These are phyloP conservation scores for Cranoglanis bouderius DNA, from an alignment of 2,113 vertebrate species.

Conservation along the genomic window DNA sequence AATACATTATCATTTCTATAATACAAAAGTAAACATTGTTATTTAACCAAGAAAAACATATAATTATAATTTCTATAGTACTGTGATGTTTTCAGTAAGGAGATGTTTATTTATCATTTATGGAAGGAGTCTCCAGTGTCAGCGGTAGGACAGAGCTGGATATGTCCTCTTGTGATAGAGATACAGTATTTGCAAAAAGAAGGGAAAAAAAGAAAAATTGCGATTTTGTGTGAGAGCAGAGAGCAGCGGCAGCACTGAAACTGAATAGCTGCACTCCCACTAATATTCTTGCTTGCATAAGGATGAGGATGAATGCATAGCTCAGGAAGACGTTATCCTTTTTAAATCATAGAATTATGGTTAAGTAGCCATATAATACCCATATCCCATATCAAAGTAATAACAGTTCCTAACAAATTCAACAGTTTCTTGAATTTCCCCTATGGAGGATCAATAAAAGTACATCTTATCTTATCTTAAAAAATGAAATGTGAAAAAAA, in stretches of 20 bases:
- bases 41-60: background rate
- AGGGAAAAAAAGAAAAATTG: background rate
- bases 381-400: background rate
- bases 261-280: background rate
- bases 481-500: background rate
- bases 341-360: background rate
- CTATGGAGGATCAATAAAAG: no score
- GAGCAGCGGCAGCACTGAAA: background rate
- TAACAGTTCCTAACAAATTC: background rate
- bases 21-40: background rate
- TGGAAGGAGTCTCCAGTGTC: background rate
- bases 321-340: background rate
- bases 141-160: background rate
- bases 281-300: background rate
- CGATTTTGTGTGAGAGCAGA: background rate
- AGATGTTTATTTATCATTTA: background rate
- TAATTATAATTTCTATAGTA: background rate
- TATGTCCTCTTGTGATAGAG: background rate
- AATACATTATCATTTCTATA: background rate
- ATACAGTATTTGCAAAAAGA: background rate
- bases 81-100: background rate
- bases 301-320: background rate
- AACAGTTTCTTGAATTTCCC: no score
- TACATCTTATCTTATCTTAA: background rate
- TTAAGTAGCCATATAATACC: no score